Conservation (phyloP, 1,140 invertebrate genomes). For the Odontomachus brunneus region DNA sequence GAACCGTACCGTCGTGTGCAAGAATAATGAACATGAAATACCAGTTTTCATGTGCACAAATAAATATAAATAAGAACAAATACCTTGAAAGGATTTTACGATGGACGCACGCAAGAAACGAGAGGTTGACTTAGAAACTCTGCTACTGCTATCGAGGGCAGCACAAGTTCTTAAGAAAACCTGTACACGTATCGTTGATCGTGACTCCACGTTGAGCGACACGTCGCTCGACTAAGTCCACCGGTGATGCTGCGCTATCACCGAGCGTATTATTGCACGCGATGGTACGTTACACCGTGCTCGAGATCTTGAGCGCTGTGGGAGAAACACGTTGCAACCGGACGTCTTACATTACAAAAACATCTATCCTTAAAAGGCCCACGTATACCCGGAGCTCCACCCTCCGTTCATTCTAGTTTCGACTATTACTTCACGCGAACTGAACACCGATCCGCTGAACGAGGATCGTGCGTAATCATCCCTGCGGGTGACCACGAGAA, state of each 20-base stretch:
- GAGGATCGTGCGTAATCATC: conserved; percentile 55
- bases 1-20: not conserved
- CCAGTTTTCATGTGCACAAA: too few species aligned
- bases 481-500: conserved; percentile 56
- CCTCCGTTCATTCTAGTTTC: conserved; percentile 55
- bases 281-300: not conserved
- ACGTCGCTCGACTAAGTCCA: too few species aligned
- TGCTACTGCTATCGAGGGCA: too few species aligned
- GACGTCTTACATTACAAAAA: conserved; percentile 42
- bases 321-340: not conserved
- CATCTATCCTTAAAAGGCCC: conserved; percentile 60
- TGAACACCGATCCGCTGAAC: conserved; percentile 50
- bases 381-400: conserved; percentile 29
- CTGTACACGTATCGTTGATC: too few species aligned
- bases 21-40: not conserved
- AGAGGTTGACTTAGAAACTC: too few species aligned
- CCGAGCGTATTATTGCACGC: not conserved
- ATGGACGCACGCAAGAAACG: not conserved
- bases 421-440: conserved; percentile 66
- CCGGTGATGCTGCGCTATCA: too few species aligned
- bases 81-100: not conserved
- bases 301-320: not conserved
- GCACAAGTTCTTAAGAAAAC: too few species aligned
- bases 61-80: too few species aligned
- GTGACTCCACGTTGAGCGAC: too few species aligned